Conservation (phyloP, 2,888 invertebrate species). For the Diarsia mendica region DNA sequence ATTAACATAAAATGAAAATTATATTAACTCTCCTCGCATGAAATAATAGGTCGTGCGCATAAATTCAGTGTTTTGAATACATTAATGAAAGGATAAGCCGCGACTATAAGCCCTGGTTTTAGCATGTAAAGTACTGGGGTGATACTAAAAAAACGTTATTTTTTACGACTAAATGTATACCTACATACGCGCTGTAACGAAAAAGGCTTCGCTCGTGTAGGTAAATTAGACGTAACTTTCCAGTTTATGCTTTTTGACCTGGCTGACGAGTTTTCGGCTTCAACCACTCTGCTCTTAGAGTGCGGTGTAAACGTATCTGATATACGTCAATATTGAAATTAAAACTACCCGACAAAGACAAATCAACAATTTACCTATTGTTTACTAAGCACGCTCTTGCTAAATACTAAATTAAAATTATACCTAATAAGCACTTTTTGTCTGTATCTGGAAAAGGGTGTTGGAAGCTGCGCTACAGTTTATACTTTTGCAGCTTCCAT, state of each 20-base stretch:
- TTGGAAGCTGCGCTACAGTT: too few species aligned
- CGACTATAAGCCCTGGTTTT: slow-evolving; percentile 35
- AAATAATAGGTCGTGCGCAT: slow-evolving; percentile 44
- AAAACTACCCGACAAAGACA: too few species aligned
- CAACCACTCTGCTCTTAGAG: background rate
- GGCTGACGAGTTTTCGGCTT: background rate
- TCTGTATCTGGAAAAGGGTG: too few species aligned
- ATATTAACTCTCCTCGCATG: slow-evolving; percentile 30
- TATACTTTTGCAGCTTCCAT: too few species aligned
- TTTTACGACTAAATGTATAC: slow-evolving; percentile 6
- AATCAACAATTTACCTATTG: too few species aligned
- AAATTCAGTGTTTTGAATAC: slow-evolving; percentile 51
- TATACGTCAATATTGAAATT: too few species aligned
- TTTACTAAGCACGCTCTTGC: too few species aligned
- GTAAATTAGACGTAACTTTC: slow-evolving; percentile 8
- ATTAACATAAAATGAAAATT: slow-evolving; percentile 53
- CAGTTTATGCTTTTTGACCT: background rate
- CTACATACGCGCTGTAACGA: slow-evolving; percentile 2
- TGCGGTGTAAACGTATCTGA: too few species aligned
- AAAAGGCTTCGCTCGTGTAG: slow-evolving; percentile 18
- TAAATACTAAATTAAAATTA: too few species aligned
- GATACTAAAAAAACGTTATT: slow-evolving; percentile 29
- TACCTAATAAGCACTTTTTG: too few species aligned
- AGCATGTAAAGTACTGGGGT: slow-evolving; percentile 12
- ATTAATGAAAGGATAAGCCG: slow-evolving; percentile 58